Percentiles rank a stretch among this genome's conserved stretches.
Evolutionary conservation across 1,140 invertebrate species (phyloP).

Genomic region (Oedothorax gibbosus): DNA sequence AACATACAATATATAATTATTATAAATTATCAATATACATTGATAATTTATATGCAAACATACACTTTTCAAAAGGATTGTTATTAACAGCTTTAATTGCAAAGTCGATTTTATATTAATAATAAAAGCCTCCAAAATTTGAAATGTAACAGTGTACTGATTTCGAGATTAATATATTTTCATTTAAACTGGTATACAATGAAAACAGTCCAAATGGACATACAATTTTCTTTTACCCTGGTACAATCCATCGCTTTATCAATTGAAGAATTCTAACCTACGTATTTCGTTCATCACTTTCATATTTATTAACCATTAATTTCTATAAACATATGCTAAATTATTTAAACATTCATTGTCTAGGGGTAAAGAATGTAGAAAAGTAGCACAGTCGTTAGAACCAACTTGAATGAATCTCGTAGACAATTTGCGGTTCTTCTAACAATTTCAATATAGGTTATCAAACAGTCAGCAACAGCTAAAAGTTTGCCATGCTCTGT

Average conservation of each 20-base stretch:
- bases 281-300: background rate
- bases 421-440: background rate
- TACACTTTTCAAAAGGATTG: too few relatives aligned
- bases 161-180: background rate
- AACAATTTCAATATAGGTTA: background rate
- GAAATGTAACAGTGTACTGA: too few relatives aligned
- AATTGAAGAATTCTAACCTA: slow-evolving; percentile 8
- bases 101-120: too few relatives aligned
- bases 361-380: background rate
- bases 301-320: slow-evolving; percentile 4
- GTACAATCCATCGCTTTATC: slow-evolving; percentile 22
- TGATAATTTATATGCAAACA: too few relatives aligned
- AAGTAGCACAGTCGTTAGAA: slow-evolving; percentile 10
- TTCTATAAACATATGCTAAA: slow-evolving; percentile 29
- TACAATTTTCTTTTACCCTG: slow-evolving; percentile 16
- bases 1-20: too few relatives aligned
- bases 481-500: background rate
- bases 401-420: background rate
- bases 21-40: too few relatives aligned
- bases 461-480: background rate
- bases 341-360: slow-evolving; percentile 3
- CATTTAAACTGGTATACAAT: background rate
- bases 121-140: too few relatives aligned
- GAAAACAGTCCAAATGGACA: too few relatives aligned
- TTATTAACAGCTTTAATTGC: too few relatives aligned